Conservation (phyloP, 2,113 vertebrate genomes). For the Leiothrix lutea region DNA sequence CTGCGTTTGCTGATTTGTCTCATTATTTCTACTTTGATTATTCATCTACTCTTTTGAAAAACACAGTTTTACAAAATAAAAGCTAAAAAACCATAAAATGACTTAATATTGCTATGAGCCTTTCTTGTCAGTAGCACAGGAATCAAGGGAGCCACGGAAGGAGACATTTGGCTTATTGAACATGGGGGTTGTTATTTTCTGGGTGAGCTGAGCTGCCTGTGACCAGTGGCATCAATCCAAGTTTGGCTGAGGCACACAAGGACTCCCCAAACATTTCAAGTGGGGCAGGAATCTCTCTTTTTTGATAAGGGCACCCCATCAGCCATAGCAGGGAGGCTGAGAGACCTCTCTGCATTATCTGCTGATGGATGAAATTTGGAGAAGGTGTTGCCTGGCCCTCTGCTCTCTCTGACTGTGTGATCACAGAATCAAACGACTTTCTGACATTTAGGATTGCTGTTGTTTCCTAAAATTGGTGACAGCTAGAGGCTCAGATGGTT, state of each 20-base stretch:
- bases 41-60: constrained; percentile 64
- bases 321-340: background rate
- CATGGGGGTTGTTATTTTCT: background rate
- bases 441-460: background rate
- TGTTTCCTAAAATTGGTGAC: background rate
- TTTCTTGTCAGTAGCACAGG: background rate
- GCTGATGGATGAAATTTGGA: background rate
- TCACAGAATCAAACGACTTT: background rate
- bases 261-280: background rate
- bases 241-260: fast-evolving
- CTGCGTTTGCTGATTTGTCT: constrained; percentile 72
- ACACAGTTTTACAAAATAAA: constrained; percentile 30
- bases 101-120: background rate
- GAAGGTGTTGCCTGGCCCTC: background rate
- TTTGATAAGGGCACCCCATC: background rate
- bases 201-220: background rate
- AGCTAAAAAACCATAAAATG: constrained; percentile 31
- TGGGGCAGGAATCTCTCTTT: background rate
- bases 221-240: background rate
- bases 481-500: background rate
- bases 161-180: background rate
- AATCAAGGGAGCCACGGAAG: background rate
- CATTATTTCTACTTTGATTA: constrained; percentile 77
- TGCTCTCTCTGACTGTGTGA: fast-evolving
- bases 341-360: fast-evolving